Evolutionary conservation across 2,888 invertebrate genomes (phyloP).

Genomic region (Agriotes lineatus): DNA sequence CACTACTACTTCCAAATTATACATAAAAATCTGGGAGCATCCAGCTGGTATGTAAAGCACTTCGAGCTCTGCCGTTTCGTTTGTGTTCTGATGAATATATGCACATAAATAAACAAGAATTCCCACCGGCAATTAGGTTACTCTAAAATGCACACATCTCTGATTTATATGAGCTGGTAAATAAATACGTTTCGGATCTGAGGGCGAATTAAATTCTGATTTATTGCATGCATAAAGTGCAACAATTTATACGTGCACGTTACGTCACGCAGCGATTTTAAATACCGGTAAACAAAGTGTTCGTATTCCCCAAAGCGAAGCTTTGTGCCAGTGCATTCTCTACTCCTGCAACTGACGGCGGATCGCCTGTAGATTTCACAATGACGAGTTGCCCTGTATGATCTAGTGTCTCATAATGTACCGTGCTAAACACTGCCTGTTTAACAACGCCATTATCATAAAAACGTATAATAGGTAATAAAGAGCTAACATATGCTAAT

Average conservation of each 20-base stretch:
- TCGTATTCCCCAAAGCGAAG: neutral
- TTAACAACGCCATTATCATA: no score
- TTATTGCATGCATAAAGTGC: conserved; percentile 15
- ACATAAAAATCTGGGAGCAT: conserved; percentile 19
- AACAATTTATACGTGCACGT: neutral
- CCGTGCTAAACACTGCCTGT: no score
- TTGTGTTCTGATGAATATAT: conserved; percentile 36
- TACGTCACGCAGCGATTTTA: no score
- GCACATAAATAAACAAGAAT: conserved; percentile 39
- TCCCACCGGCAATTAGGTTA: conserved; percentile 38
- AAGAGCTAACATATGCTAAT: no score
- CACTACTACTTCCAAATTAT: no score
- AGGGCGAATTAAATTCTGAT: conserved; percentile 36
- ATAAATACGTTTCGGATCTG: conserved; percentile 34
- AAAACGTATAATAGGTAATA: no score
- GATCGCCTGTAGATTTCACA: no score
- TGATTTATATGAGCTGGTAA: conserved; percentile 37
- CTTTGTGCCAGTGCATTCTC: no score
- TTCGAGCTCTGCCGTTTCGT: conserved; percentile 19
- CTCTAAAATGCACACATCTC: conserved; percentile 37
- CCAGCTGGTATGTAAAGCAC: conserved; percentile 22
- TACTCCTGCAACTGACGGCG: no score
- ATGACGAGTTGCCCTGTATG: no score
- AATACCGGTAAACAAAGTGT: no score
- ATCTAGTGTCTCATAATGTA: no score